phyloP scores from a whole-genome alignment of 2,113 vertebrate genomes.

The Apeltes quadracus region DNA sequence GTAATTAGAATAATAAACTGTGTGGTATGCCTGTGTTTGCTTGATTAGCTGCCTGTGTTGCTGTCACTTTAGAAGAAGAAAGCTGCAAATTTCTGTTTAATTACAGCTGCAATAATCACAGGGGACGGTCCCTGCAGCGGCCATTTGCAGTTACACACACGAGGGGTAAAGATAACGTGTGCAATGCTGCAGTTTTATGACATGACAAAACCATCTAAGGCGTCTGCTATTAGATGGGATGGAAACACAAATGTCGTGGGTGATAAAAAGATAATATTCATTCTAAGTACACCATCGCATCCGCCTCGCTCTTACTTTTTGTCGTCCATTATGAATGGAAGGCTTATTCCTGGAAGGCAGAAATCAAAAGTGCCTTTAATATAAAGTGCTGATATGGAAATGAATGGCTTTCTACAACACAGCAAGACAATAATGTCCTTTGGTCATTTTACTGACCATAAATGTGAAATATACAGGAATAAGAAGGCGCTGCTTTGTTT shows the following conservation, averaged over 20 bases:
- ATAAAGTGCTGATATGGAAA: not conserved
- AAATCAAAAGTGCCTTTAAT: not conserved
- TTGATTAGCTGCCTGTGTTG: not conserved
- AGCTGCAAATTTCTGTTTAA: conserved; percentile 7
- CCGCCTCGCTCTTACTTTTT: not conserved
- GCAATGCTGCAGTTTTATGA: not conserved
- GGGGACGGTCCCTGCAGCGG: not conserved
- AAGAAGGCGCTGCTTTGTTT: not conserved
- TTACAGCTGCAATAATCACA: conserved; percentile 10
- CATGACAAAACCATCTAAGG: not conserved
- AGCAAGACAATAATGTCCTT: not conserved
- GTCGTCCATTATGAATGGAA: not conserved
- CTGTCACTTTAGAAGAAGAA: not conserved
- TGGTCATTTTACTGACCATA: not conserved
- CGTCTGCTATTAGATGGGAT: not conserved
- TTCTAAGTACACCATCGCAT: not conserved
- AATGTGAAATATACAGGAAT: conserved; percentile 4
- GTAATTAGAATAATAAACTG: not conserved
- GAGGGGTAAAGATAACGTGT: not conserved
- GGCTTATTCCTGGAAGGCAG: not conserved
- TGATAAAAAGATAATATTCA: not conserved
- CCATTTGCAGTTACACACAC: not conserved
- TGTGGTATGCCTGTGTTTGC: not conserved
- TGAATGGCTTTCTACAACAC: not conserved
- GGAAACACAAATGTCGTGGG: not conserved